Evolutionary conservation across 2,797 vertebrate genomes (phyloP).

Genomic region (Syngnathus rostellatus): DNA sequence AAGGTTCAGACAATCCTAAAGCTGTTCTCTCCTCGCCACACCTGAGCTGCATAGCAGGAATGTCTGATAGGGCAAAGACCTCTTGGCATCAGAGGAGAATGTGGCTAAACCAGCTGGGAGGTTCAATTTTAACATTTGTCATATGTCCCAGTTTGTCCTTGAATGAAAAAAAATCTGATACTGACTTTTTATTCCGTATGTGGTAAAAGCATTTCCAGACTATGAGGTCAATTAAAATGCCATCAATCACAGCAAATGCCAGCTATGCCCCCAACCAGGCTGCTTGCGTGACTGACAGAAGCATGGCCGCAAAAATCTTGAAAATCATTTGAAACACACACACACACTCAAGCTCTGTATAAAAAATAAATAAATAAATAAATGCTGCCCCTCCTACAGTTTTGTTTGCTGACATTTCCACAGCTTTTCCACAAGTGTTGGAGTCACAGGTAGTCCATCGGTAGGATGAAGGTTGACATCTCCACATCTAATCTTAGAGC

Average conservation of each 20-base stretch:
- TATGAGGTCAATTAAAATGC: constrained; percentile 35
- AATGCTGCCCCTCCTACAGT: background rate
- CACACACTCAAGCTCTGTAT: background rate
- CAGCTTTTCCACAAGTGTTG: constrained; percentile 25
- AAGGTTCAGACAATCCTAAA: constrained; percentile 27
- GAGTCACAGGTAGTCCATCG: constrained; percentile 61
- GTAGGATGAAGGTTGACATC: constrained; percentile 38
- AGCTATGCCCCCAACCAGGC: background rate
- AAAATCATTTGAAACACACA: background rate
- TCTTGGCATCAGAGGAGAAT: constrained; percentile 27
- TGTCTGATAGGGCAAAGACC: constrained; percentile 25
- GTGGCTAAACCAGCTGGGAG: constrained; percentile 23
- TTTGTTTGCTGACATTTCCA: background rate
- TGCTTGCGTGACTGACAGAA: background rate
- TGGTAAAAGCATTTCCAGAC: constrained; percentile 2
- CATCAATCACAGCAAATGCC: constrained; percentile 10
- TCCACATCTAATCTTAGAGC: constrained; percentile 24
- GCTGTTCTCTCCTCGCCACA: constrained; percentile 39
- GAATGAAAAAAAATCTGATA: background rate
- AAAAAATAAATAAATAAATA: background rate
- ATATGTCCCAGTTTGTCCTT: background rate
- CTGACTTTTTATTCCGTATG: background rate
- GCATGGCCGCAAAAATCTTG: background rate
- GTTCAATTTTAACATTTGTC: background rate
- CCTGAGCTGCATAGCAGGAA: constrained; percentile 39